phyloP scores from a whole-genome alignment of 2,113 vertebrate genomes.

The Oreochromis aureus region DNA sequence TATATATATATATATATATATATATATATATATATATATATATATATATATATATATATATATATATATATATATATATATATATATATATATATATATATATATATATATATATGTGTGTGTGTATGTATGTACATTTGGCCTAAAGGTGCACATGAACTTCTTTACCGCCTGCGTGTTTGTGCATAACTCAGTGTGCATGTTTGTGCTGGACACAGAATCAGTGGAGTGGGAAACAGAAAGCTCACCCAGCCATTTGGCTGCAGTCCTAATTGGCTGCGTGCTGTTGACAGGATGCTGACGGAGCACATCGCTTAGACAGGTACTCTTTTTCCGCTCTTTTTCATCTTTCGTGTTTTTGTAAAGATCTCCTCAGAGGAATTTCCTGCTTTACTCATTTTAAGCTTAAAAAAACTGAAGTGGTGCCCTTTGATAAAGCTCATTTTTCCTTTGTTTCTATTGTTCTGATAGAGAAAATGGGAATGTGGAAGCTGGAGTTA shows the following conservation, averaged over 20 bases:
- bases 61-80: accelerated
- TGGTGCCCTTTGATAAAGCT: conserved; percentile 25
- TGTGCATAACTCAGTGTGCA: neutral
- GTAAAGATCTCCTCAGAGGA: conserved; percentile 31
- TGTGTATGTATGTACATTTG: neutral
- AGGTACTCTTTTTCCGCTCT: conserved; percentile 35
- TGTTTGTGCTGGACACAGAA: neutral
- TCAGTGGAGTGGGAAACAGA: conserved; percentile 38
- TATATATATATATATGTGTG: accelerated
- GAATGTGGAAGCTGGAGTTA: neutral
- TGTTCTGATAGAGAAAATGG: neutral
- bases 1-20: accelerated
- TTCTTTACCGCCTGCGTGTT: neutral
- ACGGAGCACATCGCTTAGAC: conserved; percentile 46
- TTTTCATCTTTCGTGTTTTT: conserved; percentile 29
- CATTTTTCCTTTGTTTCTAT: conserved; percentile 27
- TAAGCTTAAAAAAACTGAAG: neutral
- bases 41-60: accelerated
- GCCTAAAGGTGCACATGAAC: neutral
- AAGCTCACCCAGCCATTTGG: conserved; percentile 49
- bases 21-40: accelerated
- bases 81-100: accelerated
- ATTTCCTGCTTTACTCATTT: conserved; percentile 25
- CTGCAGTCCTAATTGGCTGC: conserved; percentile 59
- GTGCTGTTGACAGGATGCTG: conserved; percentile 53